phyloP scores from a whole-genome alignment of 2,888 invertebrate genomes.

The Dexiosoma caninum region DNA sequence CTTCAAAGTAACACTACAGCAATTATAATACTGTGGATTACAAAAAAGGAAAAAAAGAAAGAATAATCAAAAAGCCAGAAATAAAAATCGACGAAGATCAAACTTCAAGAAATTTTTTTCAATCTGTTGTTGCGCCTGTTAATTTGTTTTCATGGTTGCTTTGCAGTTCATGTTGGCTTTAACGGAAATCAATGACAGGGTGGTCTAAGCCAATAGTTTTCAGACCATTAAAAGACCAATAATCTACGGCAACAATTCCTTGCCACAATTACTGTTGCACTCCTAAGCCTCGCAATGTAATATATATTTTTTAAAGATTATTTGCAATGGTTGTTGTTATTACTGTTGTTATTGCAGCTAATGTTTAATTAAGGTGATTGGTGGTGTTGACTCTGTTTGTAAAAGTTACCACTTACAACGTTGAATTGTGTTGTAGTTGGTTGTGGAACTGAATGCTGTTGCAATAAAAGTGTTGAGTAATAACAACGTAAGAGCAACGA shows the following conservation, averaged over 20 bases:
- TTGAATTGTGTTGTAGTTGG: constrained; percentile 24
- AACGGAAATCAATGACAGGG: constrained; percentile 59
- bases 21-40: constrained; percentile 45
- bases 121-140: constrained; percentile 34
- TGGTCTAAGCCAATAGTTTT: constrained; percentile 51
- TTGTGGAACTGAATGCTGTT: constrained; percentile 9
- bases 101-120: constrained; percentile 17
- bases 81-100: constrained; percentile 28
- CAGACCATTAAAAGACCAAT: constrained; percentile 65
- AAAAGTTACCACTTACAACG: constrained; percentile 46
- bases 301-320: constrained; percentile 22
- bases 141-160: constrained; percentile 11
- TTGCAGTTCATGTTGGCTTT: constrained; percentile 26
- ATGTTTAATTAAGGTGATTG: constrained; percentile 67
- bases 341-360: constrained; percentile 52
- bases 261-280: constrained; percentile 56
- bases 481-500: constrained; percentile 48
- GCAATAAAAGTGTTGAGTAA: constrained; percentile 61
- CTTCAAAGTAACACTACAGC: constrained; percentile 29
- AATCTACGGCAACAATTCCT: constrained; percentile 64
- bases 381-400: constrained; percentile 56
- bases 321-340: constrained; percentile 39
- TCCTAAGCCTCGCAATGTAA: constrained; percentile 16
- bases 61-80: neutral
- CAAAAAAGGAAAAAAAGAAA: neutral